Conservation (phyloP, 2,797 vertebrate species). For the Lepidocolaptes lacrymiger region DNA sequence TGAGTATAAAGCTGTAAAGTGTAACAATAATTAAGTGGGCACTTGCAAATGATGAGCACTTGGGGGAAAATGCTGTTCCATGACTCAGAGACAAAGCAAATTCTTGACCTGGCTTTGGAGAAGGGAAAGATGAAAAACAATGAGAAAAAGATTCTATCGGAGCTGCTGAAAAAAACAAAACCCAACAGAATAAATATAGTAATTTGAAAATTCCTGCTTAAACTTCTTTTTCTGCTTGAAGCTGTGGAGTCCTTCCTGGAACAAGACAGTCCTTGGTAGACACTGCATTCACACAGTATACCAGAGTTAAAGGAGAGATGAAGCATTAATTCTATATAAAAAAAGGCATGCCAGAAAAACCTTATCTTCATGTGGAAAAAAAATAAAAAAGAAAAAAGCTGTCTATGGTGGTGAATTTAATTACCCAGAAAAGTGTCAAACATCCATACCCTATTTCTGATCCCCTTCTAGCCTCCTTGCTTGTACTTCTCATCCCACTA, state of each 20-base stretch:
- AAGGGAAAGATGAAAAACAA: neutral
- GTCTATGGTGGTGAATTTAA: neutral
- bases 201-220: neutral
- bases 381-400: neutral
- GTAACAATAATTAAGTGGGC: neutral
- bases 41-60: neutral
- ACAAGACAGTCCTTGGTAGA: neutral
- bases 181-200: rapidly evolving
- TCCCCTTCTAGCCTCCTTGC: neutral
- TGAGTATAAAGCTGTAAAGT: neutral
- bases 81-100: neutral
- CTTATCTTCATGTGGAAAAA: neutral
- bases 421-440: neutral
- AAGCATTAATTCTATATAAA: neutral
- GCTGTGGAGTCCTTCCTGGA: neutral
- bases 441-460: neutral
- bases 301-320: neutral
- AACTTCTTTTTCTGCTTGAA: neutral
- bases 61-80: neutral
- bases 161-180: neutral
- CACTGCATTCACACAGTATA: neutral
- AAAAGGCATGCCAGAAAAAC: neutral
- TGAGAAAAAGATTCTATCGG: neutral
- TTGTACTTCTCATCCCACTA: neutral
- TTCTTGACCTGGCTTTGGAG: neutral